Evolutionary conservation across 1,140 invertebrate genomes (phyloP), one percentile per base, ranked within the genome.

Genomic region (Phthorimaea operculella): DNA sequence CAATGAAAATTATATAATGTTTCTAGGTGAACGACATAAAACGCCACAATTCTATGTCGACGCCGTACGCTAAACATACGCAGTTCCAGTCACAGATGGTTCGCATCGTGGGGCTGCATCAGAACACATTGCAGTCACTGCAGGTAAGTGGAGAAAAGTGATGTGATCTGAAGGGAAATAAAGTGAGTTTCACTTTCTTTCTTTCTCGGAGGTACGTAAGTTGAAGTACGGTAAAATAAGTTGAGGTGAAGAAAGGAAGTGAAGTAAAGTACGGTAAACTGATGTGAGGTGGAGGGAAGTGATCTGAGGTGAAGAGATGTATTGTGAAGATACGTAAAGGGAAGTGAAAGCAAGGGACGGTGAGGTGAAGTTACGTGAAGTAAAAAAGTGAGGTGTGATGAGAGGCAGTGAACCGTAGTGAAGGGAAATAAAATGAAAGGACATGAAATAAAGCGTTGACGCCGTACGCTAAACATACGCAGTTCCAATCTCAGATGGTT

Each of bases 401-500:
- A 36, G 12, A 8, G 34, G 34, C 34, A 8, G 7, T 36, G 12
- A 36, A 36, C 7, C 12, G 34, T 36, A 8, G 34, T n/a, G n/a
- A n/a, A n/a, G n/a, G n/a, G n/a, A n/a, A n/a, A n/a, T n/a, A n/a
- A n/a, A n/a, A n/a, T n/a, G n/a, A n/a, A n/a, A n/a, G n/a, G n/a
- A n/a, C n/a, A n/a, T n/a, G n/a, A n/a, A n/a, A n/a, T n/a, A n/a
- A n/a, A n/a, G n/a, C n/a, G n/a, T n/a, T n/a, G n/a, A n/a, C n/a
- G n/a, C 74, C 72, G 51, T 68, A 70, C 52, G 79, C 70, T 15
- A 60, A 62, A 9, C 71, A 74, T 63, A 78, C 75, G 33, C 74
- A 72, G 49, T 62, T 68, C 53, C 79, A 74, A 33, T 60, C 79
- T 48, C 72, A 73, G 59, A 61, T 72, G 59, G 51, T 66, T 14